These are phyloP conservation scores for Phalacrocorax aristotelis DNA, from an alignment of 2,113 vertebrate species.

Conservation along the genomic window DNA sequence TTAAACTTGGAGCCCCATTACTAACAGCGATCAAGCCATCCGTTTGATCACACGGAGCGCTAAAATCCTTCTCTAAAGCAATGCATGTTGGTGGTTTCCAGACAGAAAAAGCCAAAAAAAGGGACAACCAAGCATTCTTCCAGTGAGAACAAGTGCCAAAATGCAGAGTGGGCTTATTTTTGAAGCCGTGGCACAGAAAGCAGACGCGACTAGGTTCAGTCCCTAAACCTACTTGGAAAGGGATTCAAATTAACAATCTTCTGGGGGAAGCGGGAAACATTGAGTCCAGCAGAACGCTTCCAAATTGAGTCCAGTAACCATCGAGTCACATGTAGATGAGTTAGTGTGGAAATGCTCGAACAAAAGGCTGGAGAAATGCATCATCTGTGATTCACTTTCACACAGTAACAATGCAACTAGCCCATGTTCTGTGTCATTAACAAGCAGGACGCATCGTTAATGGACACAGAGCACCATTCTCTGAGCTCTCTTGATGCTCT, in stretches of 20 bases:
- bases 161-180: background rate
- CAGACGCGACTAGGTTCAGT: background rate
- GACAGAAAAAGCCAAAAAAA: background rate
- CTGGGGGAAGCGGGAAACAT: background rate
- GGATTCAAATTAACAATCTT: background rate
- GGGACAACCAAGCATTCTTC: background rate
- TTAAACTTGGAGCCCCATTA: background rate
- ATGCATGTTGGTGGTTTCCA: background rate
- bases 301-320: background rate
- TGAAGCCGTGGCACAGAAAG: background rate
- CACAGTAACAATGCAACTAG: background rate
- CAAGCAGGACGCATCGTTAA: constrained; percentile 6
- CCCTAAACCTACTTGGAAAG: background rate
- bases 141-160: background rate
- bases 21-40: background rate
- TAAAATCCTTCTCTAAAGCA: background rate
- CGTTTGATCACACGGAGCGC: background rate
- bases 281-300: background rate
- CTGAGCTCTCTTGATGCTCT: background rate
- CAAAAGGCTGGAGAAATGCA: constrained; percentile 14
- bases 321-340: background rate
- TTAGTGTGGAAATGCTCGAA: background rate
- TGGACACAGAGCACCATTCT: constrained; percentile 22
- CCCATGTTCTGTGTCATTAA: background rate
- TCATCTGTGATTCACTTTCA: background rate